Conservation (phyloP, 1,140 invertebrate species). For the Pseudomyrmex sp. region DNA sequence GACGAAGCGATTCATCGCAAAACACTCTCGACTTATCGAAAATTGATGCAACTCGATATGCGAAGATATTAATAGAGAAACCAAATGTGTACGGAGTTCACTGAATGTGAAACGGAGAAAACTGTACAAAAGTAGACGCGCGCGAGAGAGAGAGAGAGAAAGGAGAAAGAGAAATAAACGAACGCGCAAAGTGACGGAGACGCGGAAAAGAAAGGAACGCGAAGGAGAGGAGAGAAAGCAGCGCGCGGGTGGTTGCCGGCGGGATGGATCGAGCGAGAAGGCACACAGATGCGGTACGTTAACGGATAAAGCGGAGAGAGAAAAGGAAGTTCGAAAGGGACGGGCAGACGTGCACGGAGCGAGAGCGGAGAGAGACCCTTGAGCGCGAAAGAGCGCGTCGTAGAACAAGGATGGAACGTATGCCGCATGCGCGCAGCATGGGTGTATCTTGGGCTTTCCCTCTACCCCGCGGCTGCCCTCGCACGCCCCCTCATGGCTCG, state of each 20-base stretch:
- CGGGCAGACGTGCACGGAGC: conserved; percentile 12
- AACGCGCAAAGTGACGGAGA: conserved; percentile 24
- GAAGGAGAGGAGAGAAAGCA: not conserved
- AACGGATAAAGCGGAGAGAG: not conserved
- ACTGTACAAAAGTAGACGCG: not conserved
- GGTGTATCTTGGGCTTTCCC: conserved; percentile 79
- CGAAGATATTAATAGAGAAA: no score
- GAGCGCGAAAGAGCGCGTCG: not conserved
- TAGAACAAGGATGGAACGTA: conserved; percentile 38
- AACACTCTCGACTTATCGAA: no score
- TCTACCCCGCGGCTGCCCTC: conserved; percentile 31
- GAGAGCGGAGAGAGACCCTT: not conserved
- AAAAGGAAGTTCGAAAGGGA: not conserved
- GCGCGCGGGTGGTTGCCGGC: no score
- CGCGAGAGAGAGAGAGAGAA: not conserved
- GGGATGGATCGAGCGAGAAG: conserved; percentile 11
- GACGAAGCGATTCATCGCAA: no score
- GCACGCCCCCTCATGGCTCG: conserved; percentile 75
- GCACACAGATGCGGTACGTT: not conserved
- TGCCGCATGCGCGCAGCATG: conserved; percentile 77
- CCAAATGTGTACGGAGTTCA: no score
- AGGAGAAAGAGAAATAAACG: conserved; percentile 5
- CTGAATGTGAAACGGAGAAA: not conserved
- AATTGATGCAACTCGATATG: no score
- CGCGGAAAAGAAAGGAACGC: conserved; percentile 4